phyloP scores from a whole-genome alignment of 2,113 vertebrate species.

The Serinus canaria region DNA sequence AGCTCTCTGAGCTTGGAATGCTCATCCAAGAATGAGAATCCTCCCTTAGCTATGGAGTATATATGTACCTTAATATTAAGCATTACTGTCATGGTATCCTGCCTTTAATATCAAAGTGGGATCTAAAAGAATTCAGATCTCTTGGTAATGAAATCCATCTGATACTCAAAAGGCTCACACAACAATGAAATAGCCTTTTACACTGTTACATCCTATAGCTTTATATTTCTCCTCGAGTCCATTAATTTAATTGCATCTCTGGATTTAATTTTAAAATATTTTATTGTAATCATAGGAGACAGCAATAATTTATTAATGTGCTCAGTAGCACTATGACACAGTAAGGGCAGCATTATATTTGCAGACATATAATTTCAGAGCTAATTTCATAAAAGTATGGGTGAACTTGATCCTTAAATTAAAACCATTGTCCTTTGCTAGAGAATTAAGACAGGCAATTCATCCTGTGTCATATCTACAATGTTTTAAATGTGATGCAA shows the following conservation, averaged over 20 bases:
- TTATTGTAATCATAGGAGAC: constrained; percentile 24
- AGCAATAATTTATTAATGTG: constrained; percentile 41
- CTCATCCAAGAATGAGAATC: not conserved
- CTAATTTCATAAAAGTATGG: constrained; percentile 21
- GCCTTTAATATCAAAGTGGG: not conserved
- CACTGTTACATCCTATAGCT: not conserved
- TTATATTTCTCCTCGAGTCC: constrained; percentile 22
- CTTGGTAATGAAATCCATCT: constrained; percentile 20
- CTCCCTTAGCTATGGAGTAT: not conserved
- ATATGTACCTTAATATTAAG: not conserved
- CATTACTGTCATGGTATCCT: not conserved
- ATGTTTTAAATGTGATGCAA: constrained; percentile 8
- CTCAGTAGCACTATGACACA: not conserved
- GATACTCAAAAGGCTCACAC: not conserved
- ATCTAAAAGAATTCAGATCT: constrained; percentile 1
- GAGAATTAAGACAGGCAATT: constrained; percentile 17
- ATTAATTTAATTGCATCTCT: constrained; percentile 55
- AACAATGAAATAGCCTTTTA: constrained; percentile 18
- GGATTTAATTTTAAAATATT: constrained; percentile 43
- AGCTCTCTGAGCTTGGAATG: not conserved
- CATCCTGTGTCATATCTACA: not conserved
- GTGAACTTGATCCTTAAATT: constrained; percentile 42
- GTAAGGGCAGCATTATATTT: constrained; percentile 6
- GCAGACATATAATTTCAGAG: constrained; percentile 34
- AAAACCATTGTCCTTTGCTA: constrained; percentile 3